These are phyloP conservation scores for Junco hyemalis DNA, from an alignment of 2,113 vertebrate species.

Conservation along the genomic window DNA sequence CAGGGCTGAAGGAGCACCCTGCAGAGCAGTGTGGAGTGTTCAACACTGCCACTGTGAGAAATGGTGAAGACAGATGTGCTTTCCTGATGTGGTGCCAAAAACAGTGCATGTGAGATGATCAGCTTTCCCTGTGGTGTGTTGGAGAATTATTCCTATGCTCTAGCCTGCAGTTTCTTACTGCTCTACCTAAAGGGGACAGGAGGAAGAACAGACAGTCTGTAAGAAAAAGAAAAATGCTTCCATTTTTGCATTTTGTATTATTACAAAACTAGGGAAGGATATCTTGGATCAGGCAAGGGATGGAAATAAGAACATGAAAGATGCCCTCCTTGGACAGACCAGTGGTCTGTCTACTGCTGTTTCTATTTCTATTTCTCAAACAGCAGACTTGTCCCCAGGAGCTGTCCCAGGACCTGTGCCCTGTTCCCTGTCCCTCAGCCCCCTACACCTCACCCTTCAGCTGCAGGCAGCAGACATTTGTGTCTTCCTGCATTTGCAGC, in stretches of 20 bases:
- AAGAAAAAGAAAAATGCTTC: not conserved
- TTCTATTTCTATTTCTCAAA: not conserved
- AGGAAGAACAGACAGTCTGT: not conserved
- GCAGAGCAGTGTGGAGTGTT: not conserved
- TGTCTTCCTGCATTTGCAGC: not conserved
- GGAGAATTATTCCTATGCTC: not conserved
- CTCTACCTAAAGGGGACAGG: not conserved
- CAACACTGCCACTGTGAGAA: not conserved
- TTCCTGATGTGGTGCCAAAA: not conserved
- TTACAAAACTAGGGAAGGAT: not conserved
- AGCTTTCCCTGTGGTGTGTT: rapidly evolving
- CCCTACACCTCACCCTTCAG: not conserved
- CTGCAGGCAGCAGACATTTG: not conserved
- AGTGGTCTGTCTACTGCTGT: not conserved
- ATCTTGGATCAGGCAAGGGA: not conserved
- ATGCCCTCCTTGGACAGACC: not conserved
- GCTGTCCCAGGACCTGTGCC: too few relatives aligned
- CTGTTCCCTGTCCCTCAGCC: not conserved
- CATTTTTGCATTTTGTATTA: not conserved
- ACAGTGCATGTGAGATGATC: not conserved
- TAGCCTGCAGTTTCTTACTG: not conserved
- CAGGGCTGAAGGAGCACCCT: not conserved
- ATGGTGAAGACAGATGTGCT: not conserved
- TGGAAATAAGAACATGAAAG: not conserved
- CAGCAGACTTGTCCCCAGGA: not conserved